Conservation (phyloP, 2,797 vertebrate genomes). For the Hoplostethus atlanticus region DNA sequence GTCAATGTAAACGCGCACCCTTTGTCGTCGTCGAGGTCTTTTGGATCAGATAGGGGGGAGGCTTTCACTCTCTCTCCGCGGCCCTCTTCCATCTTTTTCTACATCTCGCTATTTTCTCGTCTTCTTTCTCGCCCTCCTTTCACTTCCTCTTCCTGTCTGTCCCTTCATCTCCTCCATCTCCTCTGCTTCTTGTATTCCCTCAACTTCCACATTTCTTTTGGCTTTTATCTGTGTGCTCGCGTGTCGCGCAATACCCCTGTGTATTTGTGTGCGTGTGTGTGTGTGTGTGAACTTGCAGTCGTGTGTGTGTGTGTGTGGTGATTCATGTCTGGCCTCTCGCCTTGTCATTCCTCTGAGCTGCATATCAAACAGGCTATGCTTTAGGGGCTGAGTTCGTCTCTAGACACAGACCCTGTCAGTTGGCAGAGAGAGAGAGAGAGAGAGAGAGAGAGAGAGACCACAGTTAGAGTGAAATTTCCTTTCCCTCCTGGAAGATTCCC, state of each 20-base stretch:
- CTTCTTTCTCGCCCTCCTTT: background rate
- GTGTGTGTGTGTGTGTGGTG: conserved; percentile 29
- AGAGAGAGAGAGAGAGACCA: background rate
- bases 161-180: conserved; percentile 30
- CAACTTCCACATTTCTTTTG: conserved; percentile 9
- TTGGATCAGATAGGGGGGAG: conserved; percentile 23
- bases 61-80: conserved; percentile 1
- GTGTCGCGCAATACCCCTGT: conserved; percentile 8
- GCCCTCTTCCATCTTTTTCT: background rate
- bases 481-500: conserved; percentile 67
- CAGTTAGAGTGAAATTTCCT: conserved; percentile 68
- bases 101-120: conserved; percentile 6
- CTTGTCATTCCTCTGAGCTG: conserved; percentile 54
- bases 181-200: background rate
- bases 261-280: conserved; percentile 4
- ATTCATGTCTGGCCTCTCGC: conserved; percentile 45
- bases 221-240: conserved; percentile 28
- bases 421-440: background rate
- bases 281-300: background rate
- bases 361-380: conserved; percentile 76
- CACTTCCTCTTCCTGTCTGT: conserved; percentile 8
- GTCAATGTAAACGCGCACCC: background rate
- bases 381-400: conserved; percentile 54
- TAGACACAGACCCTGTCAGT: conserved; percentile 63
- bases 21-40: conserved; percentile 1